phyloP scores from a whole-genome alignment of 2,113 vertebrate genomes.

The Gambusia affinis region DNA sequence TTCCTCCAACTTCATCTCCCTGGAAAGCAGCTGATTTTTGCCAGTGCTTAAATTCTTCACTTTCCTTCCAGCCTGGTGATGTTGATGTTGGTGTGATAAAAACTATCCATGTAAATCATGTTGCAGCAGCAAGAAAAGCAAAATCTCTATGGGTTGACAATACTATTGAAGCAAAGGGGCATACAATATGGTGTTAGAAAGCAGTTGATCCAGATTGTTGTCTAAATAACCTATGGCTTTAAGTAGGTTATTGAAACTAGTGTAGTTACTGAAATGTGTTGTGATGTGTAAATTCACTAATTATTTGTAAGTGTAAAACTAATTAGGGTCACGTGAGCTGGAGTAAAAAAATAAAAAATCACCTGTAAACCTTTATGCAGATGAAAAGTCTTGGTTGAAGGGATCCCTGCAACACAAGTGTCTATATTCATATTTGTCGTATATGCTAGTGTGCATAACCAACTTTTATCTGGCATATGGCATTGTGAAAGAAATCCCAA shows the following conservation, averaged over 20 bases:
- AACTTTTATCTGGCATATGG: neutral
- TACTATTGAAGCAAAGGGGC: slow-evolving; percentile 13
- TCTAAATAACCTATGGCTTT: slow-evolving; percentile 54
- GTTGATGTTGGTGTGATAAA: too few species aligned
- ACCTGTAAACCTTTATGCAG: slow-evolving; percentile 77
- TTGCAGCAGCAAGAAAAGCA: slow-evolving; percentile 21
- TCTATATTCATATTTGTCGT: slow-evolving; percentile 32
- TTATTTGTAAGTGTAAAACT: slow-evolving; percentile 79
- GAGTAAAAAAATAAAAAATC: slow-evolving; percentile 79
- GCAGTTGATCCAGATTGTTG: slow-evolving; percentile 26
- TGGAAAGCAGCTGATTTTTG: slow-evolving; percentile 22
- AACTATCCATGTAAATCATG: too few species aligned
- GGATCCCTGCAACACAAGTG: slow-evolving; percentile 43
- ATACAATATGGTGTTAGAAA: slow-evolving; percentile 32
- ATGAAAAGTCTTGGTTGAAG: slow-evolving; percentile 59
- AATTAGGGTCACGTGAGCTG: slow-evolving; percentile 69
- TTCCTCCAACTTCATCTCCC: slow-evolving; percentile 32
- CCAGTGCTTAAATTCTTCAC: slow-evolving; percentile 29
- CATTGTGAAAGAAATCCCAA: slow-evolving; percentile 6
- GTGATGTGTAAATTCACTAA: slow-evolving; percentile 65
- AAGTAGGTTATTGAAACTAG: slow-evolving; percentile 77
- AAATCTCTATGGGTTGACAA: slow-evolving; percentile 28
- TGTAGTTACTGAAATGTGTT: slow-evolving; percentile 54
- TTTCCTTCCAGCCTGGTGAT: slow-evolving; percentile 18
- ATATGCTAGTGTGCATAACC: slow-evolving; percentile 5